Base-by-base conservation (phyloP, 2,888 invertebrate species). In the Mamestra brassicae region DNA sequence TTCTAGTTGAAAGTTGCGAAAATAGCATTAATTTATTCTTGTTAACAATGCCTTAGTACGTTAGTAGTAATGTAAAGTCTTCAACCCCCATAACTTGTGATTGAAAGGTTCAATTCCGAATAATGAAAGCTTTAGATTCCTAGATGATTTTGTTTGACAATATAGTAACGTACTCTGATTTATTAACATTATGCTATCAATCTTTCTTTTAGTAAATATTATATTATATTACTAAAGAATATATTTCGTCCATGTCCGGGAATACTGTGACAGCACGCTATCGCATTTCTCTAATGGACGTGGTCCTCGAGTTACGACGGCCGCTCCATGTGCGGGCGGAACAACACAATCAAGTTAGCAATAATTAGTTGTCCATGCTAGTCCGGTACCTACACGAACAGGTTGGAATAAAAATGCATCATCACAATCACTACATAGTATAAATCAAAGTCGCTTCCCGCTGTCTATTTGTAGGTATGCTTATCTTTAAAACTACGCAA, bases 221-320 rank as follows among this genome's bases (percentile, higher is more conserved):
- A 36, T 58, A 47, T 36, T 65, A 26, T 26, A 26, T 26, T 26
- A 26, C 26, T 50, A n/a, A 4, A 38, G 10, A 60, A 70, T 47
- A 61, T 71, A 5, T 54, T n/a, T 55, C 26, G 47, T 60, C n/a
- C 17, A 34, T 26, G 54, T 71, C 63, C 70, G 52, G 38, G 15
- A 54, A n/a, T n/a, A 60, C 58, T 34, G 38, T 47, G 78, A 42
- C 64, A 55, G 13, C 54, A 34, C 17, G 71, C 13, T 71, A 77
- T 77, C 79, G 42, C 64, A 78, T 77, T 77, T 65, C 77, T 77
- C 38, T 77, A 77, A 77, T 77, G 77, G 63, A 78, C 71, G 38
- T 34, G 42, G n/a, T 47, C 55, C 34, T 68, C 26, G 66, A 50
- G 69, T 77, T 45, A 69, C 62, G 26, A 69, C 62, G 26, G 50